Evolutionary conservation across 2,888 invertebrate genomes (phyloP).

Genomic region (Diplolepis rosae): DNA sequence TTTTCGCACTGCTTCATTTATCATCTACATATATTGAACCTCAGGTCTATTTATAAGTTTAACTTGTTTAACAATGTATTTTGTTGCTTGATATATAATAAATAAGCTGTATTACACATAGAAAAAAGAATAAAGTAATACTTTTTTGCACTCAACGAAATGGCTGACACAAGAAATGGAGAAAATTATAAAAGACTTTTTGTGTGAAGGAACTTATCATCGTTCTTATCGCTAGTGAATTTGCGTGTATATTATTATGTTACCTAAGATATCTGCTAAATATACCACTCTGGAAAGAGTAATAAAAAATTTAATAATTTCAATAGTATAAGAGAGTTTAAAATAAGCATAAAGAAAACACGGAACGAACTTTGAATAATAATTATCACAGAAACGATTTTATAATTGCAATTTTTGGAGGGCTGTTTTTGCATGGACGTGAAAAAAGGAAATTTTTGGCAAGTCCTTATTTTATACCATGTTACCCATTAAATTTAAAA

Average conservation of each 20-base stretch:
- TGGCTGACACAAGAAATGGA: too few relatives aligned
- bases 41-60: too few relatives aligned
- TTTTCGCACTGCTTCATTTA: too few relatives aligned
- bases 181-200: not conserved
- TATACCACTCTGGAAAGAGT: not conserved
- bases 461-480: conserved; percentile 49
- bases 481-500: too few relatives aligned
- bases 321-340: not conserved
- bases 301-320: conserved; percentile 3
- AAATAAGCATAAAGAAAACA: not conserved
- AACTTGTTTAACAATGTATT: too few relatives aligned
- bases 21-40: too few relatives aligned
- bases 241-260: not conserved
- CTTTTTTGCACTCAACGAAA: too few relatives aligned
- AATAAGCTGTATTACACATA: too few relatives aligned
- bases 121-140: too few relatives aligned
- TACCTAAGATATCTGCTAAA: conserved; percentile 19
- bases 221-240: not conserved
- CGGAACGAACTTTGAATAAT: not conserved
- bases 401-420: not conserved
- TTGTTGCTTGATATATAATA: too few relatives aligned
- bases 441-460: conserved; percentile 53
- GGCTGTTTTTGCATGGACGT: conserved; percentile 42
- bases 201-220: not conserved
- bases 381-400: not conserved